Percentiles rank a stretch among this genome's conserved stretches.
These are phyloP conservation scores for Caenorhabditis sinica DNA, from an alignment of 2,888 invertebrate species.

Conservation along the genomic window DNA sequence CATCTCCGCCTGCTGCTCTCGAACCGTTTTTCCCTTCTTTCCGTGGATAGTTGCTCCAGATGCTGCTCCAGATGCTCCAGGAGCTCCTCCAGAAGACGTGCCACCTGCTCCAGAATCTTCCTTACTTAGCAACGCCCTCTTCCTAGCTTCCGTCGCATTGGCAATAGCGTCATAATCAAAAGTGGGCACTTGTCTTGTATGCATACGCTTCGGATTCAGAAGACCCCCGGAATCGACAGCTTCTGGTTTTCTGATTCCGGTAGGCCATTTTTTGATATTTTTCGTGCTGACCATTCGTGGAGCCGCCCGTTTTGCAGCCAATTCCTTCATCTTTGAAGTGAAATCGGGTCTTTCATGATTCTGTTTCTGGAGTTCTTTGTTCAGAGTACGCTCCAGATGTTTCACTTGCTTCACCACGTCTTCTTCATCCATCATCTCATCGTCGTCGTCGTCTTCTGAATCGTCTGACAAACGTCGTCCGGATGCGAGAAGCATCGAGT, in stretches of 20 bases:
- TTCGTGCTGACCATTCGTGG: not conserved
- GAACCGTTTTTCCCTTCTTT: slow-evolving; percentile 60
- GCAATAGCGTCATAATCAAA: slow-evolving; percentile 39
- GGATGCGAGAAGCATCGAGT: not conserved
- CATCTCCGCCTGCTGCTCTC: slow-evolving; percentile 67
- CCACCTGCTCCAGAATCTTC: not conserved
- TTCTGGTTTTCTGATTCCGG: not conserved
- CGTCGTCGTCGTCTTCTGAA: slow-evolving; percentile 14
- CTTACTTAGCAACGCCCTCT: slow-evolving; percentile 9
- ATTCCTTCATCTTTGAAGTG: not conserved
- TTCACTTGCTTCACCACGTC: slow-evolving; percentile 26
- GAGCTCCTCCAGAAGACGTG: not conserved
- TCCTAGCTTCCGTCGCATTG: slow-evolving; percentile 21
- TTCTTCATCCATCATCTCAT: slow-evolving; percentile 19
- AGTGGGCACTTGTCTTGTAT: slow-evolving; percentile 5
- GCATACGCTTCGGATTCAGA: slow-evolving; percentile 14
- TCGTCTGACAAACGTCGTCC: not conserved
- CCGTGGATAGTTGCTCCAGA: slow-evolving; percentile 59
- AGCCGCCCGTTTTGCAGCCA: not conserved
- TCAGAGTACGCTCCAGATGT: not conserved
- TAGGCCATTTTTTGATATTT: slow-evolving; percentile 31
- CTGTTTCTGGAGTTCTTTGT: not conserved
- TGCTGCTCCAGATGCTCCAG: slow-evolving; percentile 7
- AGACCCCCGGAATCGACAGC: not conserved
- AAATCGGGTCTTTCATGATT: not conserved